Percentiles rank a stretch among this genome's conserved stretches.
phyloP scores from a whole-genome alignment of 1,140 invertebrate species.

The Eulimnadia texana region DNA sequence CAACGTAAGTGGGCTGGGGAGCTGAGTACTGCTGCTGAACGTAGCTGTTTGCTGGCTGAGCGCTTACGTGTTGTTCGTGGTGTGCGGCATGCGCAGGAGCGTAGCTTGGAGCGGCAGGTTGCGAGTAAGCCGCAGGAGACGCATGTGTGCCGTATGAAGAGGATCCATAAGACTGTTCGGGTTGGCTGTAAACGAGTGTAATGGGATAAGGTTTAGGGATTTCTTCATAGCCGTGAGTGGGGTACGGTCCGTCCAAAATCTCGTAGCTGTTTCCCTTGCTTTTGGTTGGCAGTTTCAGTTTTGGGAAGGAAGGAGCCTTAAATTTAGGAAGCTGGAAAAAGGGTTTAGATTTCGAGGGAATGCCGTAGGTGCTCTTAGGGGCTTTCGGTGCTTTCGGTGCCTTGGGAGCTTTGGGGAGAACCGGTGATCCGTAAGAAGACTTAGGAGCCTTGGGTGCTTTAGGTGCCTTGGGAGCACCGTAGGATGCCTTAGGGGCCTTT shows the following conservation, averaged over 20 bases:
- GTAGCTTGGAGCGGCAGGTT: neutral
- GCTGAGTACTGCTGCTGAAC: neutral
- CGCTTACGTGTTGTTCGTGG: neutral
- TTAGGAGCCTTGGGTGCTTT: slow-evolving; percentile 17
- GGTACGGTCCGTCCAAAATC: slow-evolving; percentile 13
- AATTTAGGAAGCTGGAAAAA: slow-evolving; percentile 14
- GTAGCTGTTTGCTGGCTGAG: neutral
- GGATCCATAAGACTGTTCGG: neutral
- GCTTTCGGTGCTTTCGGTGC: slow-evolving; percentile 9
- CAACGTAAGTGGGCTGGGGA: neutral
- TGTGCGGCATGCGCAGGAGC: neutral
- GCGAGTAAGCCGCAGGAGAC: neutral
- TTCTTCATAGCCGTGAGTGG: slow-evolving; percentile 16
- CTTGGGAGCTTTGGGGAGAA: too few relatives aligned
- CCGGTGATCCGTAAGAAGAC: neutral
- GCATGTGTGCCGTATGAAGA: neutral
- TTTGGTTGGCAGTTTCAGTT: slow-evolving; percentile 6
- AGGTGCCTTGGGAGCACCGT: slow-evolving; percentile 14
- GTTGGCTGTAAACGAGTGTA: slow-evolving; percentile 12
- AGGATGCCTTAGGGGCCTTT: slow-evolving; percentile 7
- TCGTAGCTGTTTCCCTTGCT: neutral
- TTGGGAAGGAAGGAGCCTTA: slow-evolving; percentile 6
- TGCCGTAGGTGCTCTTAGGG: slow-evolving; percentile 6
- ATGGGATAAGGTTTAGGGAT: slow-evolving; percentile 12
- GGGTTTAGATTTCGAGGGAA: slow-evolving; percentile 9